These are phyloP conservation scores for Drosophila pandora DNA, from an alignment of 1,140 invertebrate species.

Conservation along the genomic window DNA sequence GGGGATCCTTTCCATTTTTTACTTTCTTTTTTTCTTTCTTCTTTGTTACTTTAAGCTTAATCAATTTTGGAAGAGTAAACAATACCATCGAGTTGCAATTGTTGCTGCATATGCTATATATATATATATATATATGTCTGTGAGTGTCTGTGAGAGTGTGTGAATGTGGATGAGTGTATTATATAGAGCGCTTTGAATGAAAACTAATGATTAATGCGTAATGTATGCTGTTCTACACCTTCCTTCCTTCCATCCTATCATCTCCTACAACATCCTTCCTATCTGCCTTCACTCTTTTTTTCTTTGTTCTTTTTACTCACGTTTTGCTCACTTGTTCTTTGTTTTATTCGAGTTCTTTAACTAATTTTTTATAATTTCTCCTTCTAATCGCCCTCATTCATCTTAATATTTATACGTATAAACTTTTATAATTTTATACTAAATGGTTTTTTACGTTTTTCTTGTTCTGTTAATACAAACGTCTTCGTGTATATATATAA, in stretches of 20 bases:
- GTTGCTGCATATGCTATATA: constrained; percentile 74
- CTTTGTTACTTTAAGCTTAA: constrained; percentile 74
- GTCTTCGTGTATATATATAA: constrained; percentile 78
- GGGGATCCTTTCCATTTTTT: constrained; percentile 24
- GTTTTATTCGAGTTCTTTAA: constrained; percentile 78
- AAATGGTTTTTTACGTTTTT: constrained; percentile 71
- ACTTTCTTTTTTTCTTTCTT: not conserved
- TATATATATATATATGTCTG: constrained; percentile 21
- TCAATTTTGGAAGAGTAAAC: constrained; percentile 82
- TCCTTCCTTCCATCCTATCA: constrained; percentile 5
- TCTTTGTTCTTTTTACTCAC: constrained; percentile 39
- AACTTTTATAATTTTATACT: constrained; percentile 83
- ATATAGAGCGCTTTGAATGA: constrained; percentile 75
- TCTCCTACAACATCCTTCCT: constrained; percentile 27
- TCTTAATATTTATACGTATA: constrained; percentile 77
- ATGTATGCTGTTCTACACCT: constrained; percentile 70
- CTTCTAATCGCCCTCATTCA: constrained; percentile 41
- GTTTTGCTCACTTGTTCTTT: constrained; percentile 52
- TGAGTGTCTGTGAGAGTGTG: constrained; percentile 39
- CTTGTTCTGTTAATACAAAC: constrained; percentile 63
- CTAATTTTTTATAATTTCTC: constrained; percentile 75
- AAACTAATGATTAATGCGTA: constrained; percentile 79
- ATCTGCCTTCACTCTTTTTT: constrained; percentile 48
- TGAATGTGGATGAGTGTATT: constrained; percentile 48
- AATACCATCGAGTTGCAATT: constrained; percentile 81